phyloP scores from a whole-genome alignment of 2,113 vertebrate species.

The Tetrao urogallus region DNA sequence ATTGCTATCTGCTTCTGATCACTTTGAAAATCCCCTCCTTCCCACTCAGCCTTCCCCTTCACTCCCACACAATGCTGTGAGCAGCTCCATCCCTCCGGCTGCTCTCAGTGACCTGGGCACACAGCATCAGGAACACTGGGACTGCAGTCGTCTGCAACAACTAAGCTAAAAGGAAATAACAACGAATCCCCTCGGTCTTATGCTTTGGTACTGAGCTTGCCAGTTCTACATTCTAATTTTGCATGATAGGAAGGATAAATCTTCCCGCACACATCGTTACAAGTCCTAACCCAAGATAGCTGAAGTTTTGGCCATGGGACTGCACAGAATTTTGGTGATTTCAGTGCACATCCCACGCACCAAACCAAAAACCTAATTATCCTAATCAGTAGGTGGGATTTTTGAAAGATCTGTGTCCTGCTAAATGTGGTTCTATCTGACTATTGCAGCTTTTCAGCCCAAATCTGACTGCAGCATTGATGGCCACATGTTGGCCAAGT shows the following conservation, averaged over 20 bases:
- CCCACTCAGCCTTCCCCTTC: neutral
- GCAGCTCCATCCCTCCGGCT: neutral
- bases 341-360: fast-evolving
- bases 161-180: neutral
- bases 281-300: neutral
- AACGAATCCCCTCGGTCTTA: fast-evolving
- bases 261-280: neutral
- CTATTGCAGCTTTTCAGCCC: neutral
- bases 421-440: neutral
- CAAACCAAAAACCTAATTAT: fast-evolving
- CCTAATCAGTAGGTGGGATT: neutral
- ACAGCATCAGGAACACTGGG: neutral
- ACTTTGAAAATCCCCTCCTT: neutral
- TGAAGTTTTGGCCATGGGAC: too few relatives aligned
- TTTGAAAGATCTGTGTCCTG: neutral
- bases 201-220: neutral
- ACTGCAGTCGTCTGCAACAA: neutral
- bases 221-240: fast-evolving
- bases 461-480: fast-evolving
- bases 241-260: neutral
- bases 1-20: neutral
- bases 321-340: neutral
- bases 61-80: neutral
- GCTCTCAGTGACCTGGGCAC: neutral
- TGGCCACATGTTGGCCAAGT: fast-evolving